A percentile compares a stretch with the other conserved stretches of the same genome.
phyloP scores from a whole-genome alignment of 2,888 invertebrate genomes.

The Leptinotarsa tumamoca region DNA sequence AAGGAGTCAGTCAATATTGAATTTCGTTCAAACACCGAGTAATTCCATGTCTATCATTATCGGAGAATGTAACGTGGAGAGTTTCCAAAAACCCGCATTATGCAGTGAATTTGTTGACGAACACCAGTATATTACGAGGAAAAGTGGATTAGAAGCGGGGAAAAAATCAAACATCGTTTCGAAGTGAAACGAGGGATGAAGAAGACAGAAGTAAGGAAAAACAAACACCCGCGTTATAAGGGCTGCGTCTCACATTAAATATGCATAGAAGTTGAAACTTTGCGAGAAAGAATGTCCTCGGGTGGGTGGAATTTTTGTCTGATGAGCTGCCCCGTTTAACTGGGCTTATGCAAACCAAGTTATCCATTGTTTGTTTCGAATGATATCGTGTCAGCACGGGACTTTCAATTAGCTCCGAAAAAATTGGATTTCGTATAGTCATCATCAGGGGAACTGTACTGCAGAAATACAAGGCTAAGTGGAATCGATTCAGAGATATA shows the following conservation, averaged over 20 bases:
- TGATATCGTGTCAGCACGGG: not conserved
- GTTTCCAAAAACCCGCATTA: not conserved
- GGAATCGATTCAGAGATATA: no score
- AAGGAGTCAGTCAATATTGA: not conserved
- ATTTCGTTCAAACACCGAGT: not conserved
- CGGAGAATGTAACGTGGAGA: not conserved
- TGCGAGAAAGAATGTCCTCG: conserved; percentile 1
- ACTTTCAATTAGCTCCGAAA: not conserved
- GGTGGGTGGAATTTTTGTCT: not conserved
- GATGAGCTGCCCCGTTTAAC: conserved; percentile 5
- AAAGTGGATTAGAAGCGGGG: conserved; percentile 7
- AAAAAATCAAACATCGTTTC: conserved; percentile 8
- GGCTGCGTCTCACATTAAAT: conserved; percentile 14
- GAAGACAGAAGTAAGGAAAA: conserved; percentile 7
- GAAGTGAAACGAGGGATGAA: not conserved
- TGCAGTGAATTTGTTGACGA: not conserved
- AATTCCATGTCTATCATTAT: no score
- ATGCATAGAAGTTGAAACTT: conserved; percentile 5
- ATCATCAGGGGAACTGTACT: not conserved
- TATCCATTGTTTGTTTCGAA: not conserved
- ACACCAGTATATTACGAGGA: not conserved
- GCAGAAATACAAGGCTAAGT: no score
- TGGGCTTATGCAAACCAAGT: not conserved
- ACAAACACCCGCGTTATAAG: conserved; percentile 13
- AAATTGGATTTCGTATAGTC: not conserved